phyloP scores from a whole-genome alignment of 2,113 vertebrate genomes.

The Seriola dumerili region DNA sequence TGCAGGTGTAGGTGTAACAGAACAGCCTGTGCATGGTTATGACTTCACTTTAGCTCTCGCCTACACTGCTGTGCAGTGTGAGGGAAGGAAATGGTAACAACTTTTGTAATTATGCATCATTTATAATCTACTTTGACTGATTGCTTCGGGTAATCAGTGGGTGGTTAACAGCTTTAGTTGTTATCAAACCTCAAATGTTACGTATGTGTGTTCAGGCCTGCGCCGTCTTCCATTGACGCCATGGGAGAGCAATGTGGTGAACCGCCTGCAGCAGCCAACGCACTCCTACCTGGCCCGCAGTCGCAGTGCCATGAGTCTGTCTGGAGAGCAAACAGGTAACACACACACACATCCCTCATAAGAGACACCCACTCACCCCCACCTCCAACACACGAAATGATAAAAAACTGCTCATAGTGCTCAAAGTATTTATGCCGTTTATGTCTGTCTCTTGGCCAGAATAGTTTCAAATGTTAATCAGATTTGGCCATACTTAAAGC shows the following conservation, averaged over 20 bases:
- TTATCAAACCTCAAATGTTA: constrained; percentile 39
- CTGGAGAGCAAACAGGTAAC: constrained; percentile 93
- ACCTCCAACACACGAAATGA: neutral
- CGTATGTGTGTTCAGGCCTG: constrained; percentile 80
- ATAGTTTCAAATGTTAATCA: constrained; percentile 57
- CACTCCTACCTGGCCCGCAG: constrained; percentile 98
- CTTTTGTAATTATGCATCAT: constrained; percentile 7
- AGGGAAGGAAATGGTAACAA: neutral
- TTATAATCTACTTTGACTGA: constrained; percentile 43
- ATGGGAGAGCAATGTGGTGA: constrained; percentile 95
- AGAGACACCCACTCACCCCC: too few species aligned
- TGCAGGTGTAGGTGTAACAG: constrained; percentile 44
- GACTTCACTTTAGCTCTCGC: constrained; percentile 18
- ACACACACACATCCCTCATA: constrained; percentile 16
- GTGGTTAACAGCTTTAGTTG: constrained; percentile 23
- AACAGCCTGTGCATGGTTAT: constrained; percentile 44
- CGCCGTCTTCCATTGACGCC: constrained; percentile 92
- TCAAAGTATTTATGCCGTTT: neutral
- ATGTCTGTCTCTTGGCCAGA: constrained; percentile 41
- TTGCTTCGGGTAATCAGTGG: constrained; percentile 37
- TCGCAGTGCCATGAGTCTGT: constrained; percentile 93
- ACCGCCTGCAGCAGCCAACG: constrained; percentile 95
- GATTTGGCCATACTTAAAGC: constrained; percentile 71
- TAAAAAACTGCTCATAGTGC: neutral
- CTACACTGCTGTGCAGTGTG: neutral